These are phyloP conservation scores for Sminthurides aquaticus DNA, from an alignment of 2,888 invertebrate species.

Conservation along the genomic window DNA sequence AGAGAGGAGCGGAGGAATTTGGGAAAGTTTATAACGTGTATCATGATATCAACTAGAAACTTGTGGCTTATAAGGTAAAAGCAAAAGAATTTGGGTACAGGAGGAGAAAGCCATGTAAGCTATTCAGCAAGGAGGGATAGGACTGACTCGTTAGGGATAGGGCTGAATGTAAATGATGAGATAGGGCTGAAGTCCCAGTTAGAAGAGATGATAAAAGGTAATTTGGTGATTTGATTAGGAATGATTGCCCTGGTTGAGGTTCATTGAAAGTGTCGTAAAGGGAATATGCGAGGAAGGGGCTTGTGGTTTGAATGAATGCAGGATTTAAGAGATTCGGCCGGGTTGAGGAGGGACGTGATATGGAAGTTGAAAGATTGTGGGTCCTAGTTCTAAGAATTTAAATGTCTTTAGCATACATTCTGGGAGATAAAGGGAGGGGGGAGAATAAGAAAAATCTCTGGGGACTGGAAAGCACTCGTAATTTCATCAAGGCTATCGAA, in stretches of 20 bases:
- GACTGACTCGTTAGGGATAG: not conserved
- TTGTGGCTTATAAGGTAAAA: too few species aligned
- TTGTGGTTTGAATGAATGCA: not conserved
- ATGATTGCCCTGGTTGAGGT: not conserved
- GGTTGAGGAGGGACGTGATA: too few species aligned
- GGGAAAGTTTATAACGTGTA: too few species aligned
- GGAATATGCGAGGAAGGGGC: not conserved
- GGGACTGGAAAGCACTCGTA: too few species aligned
- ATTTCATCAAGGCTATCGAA: too few species aligned
- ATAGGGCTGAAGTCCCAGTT: not conserved
- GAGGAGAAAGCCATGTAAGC: too few species aligned
- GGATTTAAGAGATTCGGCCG: not conserved
- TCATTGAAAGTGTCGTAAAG: not conserved
- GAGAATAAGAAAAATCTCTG: too few species aligned
- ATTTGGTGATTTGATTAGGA: not conserved
- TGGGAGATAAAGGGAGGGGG: not conserved
- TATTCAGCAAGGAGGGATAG: too few species aligned
- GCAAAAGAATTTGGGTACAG: too few species aligned
- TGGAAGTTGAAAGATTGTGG: not conserved
- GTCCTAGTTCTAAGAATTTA: not conserved
- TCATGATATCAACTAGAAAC: too few species aligned
- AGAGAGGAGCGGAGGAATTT: too few species aligned
- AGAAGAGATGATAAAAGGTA: not conserved
- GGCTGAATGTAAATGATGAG: not conserved
- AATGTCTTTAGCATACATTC: not conserved